Evolutionary conservation across 2,888 invertebrate genomes (phyloP), one percentile per base, ranked within the genome.

Genomic region (Rhabditoides inermis): DNA sequence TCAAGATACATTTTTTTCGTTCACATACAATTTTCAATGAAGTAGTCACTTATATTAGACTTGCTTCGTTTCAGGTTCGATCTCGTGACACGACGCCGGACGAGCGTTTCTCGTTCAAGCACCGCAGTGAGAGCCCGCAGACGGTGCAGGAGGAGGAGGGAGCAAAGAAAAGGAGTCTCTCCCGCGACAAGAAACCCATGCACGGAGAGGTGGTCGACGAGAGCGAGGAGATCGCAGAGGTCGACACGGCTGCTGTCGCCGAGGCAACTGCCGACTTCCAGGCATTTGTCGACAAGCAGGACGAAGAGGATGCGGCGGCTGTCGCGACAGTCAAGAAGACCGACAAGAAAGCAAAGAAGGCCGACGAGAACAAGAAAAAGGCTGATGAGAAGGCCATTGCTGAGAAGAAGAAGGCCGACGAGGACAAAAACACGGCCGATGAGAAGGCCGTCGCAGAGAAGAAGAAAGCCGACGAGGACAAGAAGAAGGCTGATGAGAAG

Each of bases 91-190:
- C 10, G 20, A 25, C 60, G 3, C 53, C 53, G 28, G 65, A 65
- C 26, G 52, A 53, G 10, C 56, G 58, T 37, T 65, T 65, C 50
- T 57, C 60, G 1, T 62, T 65, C 55, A 60, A 62, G 41, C 51
- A 53, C 22, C 51, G 61, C 5, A 59, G n/a, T n/a, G n/a, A n/a
- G n/a, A n/a, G n/a, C n/a, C n/a, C n/a, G n/a, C n/a, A n/a, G n/a
- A n/a, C n/a, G 56, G 53, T 20, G 56, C n/a, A 5, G 25, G 22
- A 23, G 7, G 20, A 22, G 27, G n/a, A 18, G 27, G 15, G 10
- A 25, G 10, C 20, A 25, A 44, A n/a, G 27, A 44, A 10, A 44
- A 44, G 26, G 48, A 37, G 15, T n/a, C n/a, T n/a, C n/a, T n/a
- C n/a, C n/a, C n/a, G 56, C 3, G 53, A 27, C 7, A 47, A 57